Percentiles rank a stretch among this genome's conserved stretches.
Evolutionary conservation across 2,888 invertebrate genomes (phyloP).

Genomic region (Stenolophus ochropezus): DNA sequence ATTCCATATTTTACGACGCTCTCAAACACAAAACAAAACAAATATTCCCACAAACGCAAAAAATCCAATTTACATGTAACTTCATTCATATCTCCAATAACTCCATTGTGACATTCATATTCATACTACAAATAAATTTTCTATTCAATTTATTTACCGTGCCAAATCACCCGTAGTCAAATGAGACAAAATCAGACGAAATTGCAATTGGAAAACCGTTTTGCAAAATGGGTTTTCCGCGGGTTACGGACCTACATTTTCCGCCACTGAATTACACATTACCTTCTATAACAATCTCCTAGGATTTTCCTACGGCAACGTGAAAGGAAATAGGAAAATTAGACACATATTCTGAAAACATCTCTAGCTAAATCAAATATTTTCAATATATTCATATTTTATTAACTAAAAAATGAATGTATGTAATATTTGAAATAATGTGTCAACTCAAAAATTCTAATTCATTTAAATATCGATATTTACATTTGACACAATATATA

Average conservation of each 20-base stretch:
- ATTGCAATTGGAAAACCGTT: constrained; percentile 22
- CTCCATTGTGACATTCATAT: constrained; percentile 31
- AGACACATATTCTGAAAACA: neutral
- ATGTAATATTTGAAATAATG: no score
- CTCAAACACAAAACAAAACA: constrained; percentile 27
- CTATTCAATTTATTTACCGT: constrained; percentile 30
- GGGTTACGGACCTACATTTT: neutral
- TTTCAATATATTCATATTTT: no score
- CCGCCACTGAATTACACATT: neutral
- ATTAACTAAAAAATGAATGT: no score
- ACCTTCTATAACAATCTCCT: neutral
- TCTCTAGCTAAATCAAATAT: no score
- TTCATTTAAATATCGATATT: no score
- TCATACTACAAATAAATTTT: constrained; percentile 43
- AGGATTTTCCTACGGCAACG: neutral
- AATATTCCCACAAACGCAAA: constrained; percentile 27
- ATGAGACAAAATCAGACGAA: constrained; percentile 44
- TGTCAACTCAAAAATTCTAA: no score
- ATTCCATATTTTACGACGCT: constrained; percentile 26
- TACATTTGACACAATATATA: no score
- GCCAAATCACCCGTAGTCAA: constrained; percentile 37
- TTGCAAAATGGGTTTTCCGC: neutral
- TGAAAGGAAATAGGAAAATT: neutral
- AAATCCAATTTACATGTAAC: constrained; percentile 38
- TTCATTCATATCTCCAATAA: constrained; percentile 25